Percentiles rank a stretch among this genome's conserved stretches.
Evolutionary conservation across 2,797 vertebrate species (phyloP).

Genomic region (Salarias fasciatus): DNA sequence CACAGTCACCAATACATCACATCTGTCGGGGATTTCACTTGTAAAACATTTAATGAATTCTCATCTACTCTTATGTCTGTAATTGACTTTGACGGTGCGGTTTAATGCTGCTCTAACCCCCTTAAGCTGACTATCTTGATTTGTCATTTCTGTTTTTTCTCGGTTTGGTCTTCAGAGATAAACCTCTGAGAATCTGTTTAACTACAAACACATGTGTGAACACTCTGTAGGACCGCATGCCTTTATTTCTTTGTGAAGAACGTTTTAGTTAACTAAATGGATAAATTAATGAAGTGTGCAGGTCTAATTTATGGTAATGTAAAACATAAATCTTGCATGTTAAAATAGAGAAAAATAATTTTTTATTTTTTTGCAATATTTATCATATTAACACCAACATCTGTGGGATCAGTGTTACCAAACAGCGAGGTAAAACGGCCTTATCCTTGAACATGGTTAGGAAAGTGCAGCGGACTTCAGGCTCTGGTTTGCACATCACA

Average conservation of each 20-base stretch:
- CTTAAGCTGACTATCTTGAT: not conserved
- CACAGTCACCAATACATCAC: not conserved
- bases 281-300: too few relatives aligned
- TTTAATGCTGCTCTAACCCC: not conserved
- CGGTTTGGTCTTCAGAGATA: not conserved
- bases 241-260: not conserved
- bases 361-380: not conserved
- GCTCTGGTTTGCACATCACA: not conserved
- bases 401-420: not conserved
- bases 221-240: not conserved
- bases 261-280: too few relatives aligned
- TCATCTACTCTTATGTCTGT: constrained; percentile 12
- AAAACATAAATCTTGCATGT: too few relatives aligned
- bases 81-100: not conserved
- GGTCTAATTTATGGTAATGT: too few relatives aligned
- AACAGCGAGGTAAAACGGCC: not conserved
- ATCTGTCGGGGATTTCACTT: constrained; percentile 5
- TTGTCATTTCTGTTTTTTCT: not conserved
- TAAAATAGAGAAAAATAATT: too few relatives aligned
- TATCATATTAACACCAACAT: not conserved
- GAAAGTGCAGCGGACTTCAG: not conserved
- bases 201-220: not conserved
- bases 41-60: not conserved
- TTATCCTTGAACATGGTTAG: not conserved
- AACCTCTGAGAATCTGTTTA: not conserved